A percentile compares a stretch with the other conserved stretches of the same genome.
Conservation (phyloP, 2,797 vertebrate genomes). For the Fundulus diaphanus region DNA sequence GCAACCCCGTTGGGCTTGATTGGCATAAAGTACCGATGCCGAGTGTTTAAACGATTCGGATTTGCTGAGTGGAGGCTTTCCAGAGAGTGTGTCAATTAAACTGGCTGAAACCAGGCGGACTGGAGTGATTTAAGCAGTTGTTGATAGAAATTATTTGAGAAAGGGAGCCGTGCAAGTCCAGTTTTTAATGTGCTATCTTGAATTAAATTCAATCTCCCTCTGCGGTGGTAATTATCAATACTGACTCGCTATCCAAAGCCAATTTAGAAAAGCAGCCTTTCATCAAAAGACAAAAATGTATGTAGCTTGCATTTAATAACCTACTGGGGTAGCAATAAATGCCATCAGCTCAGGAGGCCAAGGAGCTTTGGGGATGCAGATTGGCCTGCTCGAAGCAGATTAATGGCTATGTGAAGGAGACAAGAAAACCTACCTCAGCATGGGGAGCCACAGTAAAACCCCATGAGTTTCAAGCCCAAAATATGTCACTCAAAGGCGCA, state of each 20-base stretch:
- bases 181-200: constrained; percentile 51
- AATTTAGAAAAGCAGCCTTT: constrained; percentile 17
- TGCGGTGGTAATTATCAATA: constrained; percentile 49
- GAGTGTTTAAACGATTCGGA: constrained; percentile 50
- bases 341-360: constrained; percentile 57
- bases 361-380: constrained; percentile 25
- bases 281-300: constrained; percentile 1
- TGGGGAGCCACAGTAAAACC: not conserved
- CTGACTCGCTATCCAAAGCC: constrained; percentile 5
- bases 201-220: constrained; percentile 51
- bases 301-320: not conserved
- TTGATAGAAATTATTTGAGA: constrained; percentile 58
- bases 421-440: constrained; percentile 4
- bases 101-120: constrained; percentile 39
- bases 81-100: constrained; percentile 47
- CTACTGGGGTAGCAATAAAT: constrained; percentile 50
- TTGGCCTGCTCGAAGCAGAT: not conserved
- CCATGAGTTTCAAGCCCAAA: constrained; percentile 1
- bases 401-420: constrained; percentile 7
- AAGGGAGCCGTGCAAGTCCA: constrained; percentile 36
- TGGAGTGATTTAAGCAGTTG: constrained; percentile 57
- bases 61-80: constrained; percentile 57
- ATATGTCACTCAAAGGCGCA: constrained; percentile 4
- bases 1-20: constrained; percentile 25
- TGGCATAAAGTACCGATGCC: constrained; percentile 23